Evolutionary conservation across 2,797 vertebrate species (phyloP).

Genomic region (Eupleurogrammus muticus): DNA sequence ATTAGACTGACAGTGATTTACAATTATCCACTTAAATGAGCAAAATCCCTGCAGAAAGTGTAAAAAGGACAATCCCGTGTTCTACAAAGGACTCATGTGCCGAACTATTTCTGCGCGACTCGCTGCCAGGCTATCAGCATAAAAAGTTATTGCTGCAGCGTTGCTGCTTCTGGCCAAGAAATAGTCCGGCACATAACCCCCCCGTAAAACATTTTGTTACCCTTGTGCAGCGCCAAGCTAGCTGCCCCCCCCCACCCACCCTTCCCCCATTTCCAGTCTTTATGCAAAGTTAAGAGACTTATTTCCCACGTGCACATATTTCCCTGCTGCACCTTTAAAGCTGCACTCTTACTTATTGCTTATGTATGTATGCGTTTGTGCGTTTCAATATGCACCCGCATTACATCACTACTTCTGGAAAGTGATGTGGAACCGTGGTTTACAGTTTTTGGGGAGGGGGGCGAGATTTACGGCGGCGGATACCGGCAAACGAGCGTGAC

Average conservation of each 20-base stretch:
- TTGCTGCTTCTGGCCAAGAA: neutral
- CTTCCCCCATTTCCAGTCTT: too few species aligned
- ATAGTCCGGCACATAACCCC: neutral
- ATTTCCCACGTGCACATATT: neutral
- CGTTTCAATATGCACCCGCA: neutral
- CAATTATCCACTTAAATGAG: neutral
- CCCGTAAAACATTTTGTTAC: too few species aligned
- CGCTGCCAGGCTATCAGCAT: neutral
- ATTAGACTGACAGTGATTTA: too few species aligned
- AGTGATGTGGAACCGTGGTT: conserved; percentile 23
- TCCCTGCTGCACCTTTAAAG: neutral
- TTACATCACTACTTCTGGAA: conserved; percentile 49
- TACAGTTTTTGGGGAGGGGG: conserved; percentile 35
- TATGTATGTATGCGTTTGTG: neutral
- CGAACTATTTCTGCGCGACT: neutral
- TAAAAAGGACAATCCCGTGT: neutral
- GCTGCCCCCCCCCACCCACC: too few species aligned
- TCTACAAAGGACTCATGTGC: neutral
- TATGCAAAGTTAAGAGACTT: neutral
- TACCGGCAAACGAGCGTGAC: conserved; percentile 55
- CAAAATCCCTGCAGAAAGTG: too few species aligned
- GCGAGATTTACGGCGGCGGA: conserved; percentile 59
- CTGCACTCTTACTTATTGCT: neutral
- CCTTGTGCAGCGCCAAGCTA: too few species aligned
- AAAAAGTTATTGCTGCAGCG: neutral